A percentile compares a stretch with the other conserved stretches of the same genome.
Evolutionary conservation across 2,113 vertebrate species (phyloP).

Genomic region (Caranx melampygus): DNA sequence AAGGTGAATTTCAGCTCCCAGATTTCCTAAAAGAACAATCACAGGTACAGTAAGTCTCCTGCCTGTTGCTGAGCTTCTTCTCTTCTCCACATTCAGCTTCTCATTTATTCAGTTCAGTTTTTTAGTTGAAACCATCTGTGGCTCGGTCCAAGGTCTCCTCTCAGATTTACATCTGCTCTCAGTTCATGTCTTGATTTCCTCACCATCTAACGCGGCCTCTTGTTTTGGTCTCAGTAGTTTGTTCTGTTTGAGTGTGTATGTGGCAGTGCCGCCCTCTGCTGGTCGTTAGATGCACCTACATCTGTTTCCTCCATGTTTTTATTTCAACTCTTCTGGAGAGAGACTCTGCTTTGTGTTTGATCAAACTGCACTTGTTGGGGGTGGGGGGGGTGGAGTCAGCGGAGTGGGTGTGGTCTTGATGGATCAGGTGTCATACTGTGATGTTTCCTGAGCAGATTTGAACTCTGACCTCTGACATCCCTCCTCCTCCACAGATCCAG

Average conservation of each 20-base stretch:
- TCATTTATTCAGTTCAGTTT: constrained; percentile 8
- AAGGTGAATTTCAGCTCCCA: constrained; percentile 98
- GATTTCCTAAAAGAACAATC: constrained; percentile 96
- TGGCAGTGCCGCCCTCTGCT: constrained; percentile 53
- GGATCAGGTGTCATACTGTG: background rate
- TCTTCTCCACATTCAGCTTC: constrained; percentile 22
- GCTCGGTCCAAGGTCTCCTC: constrained; percentile 30
- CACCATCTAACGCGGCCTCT: constrained; percentile 31
- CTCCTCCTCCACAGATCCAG: constrained; percentile 75
- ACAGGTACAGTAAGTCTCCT: constrained; percentile 89
- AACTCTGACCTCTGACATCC: background rate
- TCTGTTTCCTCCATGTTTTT: background rate
- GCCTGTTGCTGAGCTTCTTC: constrained; percentile 70
- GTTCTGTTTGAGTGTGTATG: constrained; percentile 18
- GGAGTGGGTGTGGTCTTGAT: background rate
- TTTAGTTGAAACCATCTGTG: constrained; percentile 57
- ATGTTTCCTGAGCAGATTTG: background rate
- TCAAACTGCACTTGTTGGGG: background rate
- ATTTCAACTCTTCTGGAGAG: background rate
- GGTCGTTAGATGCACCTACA: constrained; percentile 21
- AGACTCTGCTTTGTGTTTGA: constrained; percentile 2
- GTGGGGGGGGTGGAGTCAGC: background rate
- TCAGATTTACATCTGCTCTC: constrained; percentile 61
- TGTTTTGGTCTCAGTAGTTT: constrained; percentile 30
- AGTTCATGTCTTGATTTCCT: constrained; percentile 46